A percentile compares a stretch with the other conserved stretches of the same genome.
These are phyloP conservation scores for Taxidea taxus DNA, from an alignment of 2,113 vertebrate genomes.

Conservation along the genomic window DNA sequence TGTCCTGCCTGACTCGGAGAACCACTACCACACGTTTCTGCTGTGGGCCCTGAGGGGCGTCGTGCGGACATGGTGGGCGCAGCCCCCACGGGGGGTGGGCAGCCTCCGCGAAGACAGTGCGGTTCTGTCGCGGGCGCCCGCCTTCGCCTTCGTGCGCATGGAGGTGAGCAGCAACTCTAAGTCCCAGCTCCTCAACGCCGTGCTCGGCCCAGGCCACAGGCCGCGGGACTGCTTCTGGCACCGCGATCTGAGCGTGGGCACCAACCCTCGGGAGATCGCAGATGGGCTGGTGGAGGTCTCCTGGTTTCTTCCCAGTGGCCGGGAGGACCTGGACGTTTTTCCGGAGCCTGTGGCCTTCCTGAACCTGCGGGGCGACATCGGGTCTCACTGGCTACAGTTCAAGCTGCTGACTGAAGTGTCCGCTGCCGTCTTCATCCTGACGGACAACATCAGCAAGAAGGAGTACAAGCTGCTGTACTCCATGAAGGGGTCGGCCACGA, in stretches of 20 bases:
- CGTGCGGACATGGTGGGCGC: slow-evolving; percentile 81
- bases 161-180: slow-evolving; percentile 86
- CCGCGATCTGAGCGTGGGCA: slow-evolving; percentile 76
- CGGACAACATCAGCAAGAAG: slow-evolving; percentile 74
- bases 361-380: slow-evolving; percentile 76
- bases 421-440: slow-evolving; percentile 75
- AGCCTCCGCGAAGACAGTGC: slow-evolving; percentile 70
- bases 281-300: slow-evolving; percentile 87
- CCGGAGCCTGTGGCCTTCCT: slow-evolving; percentile 74
- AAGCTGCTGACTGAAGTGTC: slow-evolving; percentile 71
- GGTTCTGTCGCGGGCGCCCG: slow-evolving; percentile 79
- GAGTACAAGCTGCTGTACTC: slow-evolving; percentile 71
- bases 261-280: slow-evolving; percentile 80
- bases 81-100: slow-evolving; percentile 54
- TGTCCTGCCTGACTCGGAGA: slow-evolving; percentile 82
- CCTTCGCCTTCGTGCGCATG: slow-evolving; percentile 86
- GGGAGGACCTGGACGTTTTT: slow-evolving; percentile 73
- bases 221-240: slow-evolving; percentile 85
- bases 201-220: slow-evolving; percentile 82
- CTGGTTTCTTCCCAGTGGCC: slow-evolving; percentile 84
- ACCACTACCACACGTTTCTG: slow-evolving; percentile 78
- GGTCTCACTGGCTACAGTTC: slow-evolving; percentile 78
- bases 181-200: slow-evolving; percentile 85
- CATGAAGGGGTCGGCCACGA: slow-evolving; percentile 56
- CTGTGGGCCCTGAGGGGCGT: slow-evolving; percentile 86